Base-by-base conservation (phyloP, 2,888 invertebrate species). In the Drosophila formosana region DNA sequence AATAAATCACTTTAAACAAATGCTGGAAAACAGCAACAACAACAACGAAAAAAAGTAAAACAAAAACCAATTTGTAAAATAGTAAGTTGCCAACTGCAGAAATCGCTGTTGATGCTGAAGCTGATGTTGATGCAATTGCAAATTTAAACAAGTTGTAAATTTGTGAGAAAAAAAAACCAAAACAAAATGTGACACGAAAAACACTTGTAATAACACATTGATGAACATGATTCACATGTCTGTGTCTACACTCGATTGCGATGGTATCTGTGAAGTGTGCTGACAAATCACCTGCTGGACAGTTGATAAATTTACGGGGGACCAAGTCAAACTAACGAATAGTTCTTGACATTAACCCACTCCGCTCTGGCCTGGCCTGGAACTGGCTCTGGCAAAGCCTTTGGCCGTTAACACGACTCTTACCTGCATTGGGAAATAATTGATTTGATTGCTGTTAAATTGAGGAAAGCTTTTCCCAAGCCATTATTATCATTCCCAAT, bases 1-100 rank as follows among this genome's bases (percentile, higher is more conserved):
- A 68, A 89, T 84, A 84, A 84, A 84, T 84, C 89, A 89, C 82
- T 67, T 78, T 74, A 68, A 70, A 76, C 79, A 87, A 84, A 89
- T 82, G 76, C 63, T 63, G 39, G 34, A 46, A 34, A 67, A 72
- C 66, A 46, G 37, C 28, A 49, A 57, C 13, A 34, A 28, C 18
- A 28, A 3, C 11, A 47, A 43, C 18, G 26, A 51, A 30, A 60
- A 63, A 46, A 46, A 30, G 11, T 9, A 53, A 57, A 47, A 53
- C 41, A 58, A 55, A 66, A 61, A 66, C 56, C 51, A 13, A 66
- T 52, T 64, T 71, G 64, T 75, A 72, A 83, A 81, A 82, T 66
- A 43, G 64, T 76, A 64, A 76, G 34, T 58, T 49, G 52, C 65
- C 66, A 62, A 69, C 71, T 70, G 66, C 71, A 61, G 79, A 66